Evolutionary conservation across 2,888 invertebrate genomes (phyloP).

Genomic region (Lycia hirtaria): DNA sequence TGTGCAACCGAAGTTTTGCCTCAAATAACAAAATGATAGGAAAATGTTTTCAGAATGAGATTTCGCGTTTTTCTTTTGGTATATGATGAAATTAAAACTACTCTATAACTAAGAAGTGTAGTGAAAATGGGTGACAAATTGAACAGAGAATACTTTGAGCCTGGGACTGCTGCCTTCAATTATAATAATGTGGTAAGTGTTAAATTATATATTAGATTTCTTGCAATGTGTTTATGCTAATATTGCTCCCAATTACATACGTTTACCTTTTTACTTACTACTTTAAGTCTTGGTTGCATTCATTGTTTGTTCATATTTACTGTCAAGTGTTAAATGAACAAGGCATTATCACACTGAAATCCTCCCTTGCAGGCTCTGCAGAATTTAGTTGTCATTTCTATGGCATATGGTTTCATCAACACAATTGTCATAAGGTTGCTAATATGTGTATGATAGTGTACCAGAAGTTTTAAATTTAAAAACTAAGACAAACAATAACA

Average conservation of each 20-base stretch:
- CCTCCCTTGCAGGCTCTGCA: too few species aligned
- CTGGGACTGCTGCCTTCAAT: conserved; percentile 77
- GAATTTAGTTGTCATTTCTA: too few species aligned
- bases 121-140: conserved; percentile 76
- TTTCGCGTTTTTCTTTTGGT: conserved; percentile 48
- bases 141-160: conserved; percentile 74
- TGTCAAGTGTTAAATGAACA: too few species aligned
- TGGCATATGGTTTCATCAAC: too few species aligned
- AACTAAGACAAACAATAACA: not conserved
- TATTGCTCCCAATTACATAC: not conserved
- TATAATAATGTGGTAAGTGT: conserved; percentile 81
- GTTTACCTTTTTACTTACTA: too few species aligned
- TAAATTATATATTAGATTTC: not conserved
- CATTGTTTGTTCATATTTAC: too few species aligned
- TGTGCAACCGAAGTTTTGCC: conserved; percentile 46
- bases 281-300: too few species aligned
- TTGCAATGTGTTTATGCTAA: not conserved
- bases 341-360: too few species aligned
- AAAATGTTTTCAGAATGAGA: conserved; percentile 40
- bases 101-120: conserved; percentile 51
- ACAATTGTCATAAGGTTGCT: too few species aligned
- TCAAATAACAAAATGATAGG: conserved; percentile 40
- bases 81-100: conserved; percentile 48
- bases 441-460: too few species aligned
- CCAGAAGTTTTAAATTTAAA: not conserved